Evolutionary conservation across 2,888 invertebrate species (phyloP).

Genomic region (Hirtodrosophila duncani): DNA sequence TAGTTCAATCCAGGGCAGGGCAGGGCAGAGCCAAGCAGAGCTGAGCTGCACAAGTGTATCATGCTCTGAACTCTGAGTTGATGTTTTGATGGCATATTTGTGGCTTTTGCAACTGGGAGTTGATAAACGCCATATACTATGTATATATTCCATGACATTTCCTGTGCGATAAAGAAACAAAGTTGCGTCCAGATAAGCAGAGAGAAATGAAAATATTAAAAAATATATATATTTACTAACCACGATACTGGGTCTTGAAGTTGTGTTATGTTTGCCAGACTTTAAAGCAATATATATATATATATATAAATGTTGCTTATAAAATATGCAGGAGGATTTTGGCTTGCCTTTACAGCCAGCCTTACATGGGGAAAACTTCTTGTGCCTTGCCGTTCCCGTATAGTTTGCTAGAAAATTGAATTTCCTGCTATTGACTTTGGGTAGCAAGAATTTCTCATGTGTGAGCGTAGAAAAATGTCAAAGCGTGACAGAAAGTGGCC

Average conservation of each 20-base stretch:
- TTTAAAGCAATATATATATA: too few relatives aligned
- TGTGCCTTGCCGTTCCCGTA: too few relatives aligned
- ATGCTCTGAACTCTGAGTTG: constrained; percentile 4
- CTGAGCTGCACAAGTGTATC: constrained; percentile 25
- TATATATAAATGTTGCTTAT: too few relatives aligned
- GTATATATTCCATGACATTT: constrained; percentile 43
- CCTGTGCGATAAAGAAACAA: constrained; percentile 46
- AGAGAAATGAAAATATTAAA: constrained; percentile 6
- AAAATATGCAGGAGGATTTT: too few relatives aligned
- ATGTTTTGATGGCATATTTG: constrained; percentile 6
- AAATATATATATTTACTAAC: constrained; percentile 8
- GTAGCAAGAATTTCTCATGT: constrained; percentile 15
- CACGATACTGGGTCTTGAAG: too few relatives aligned
- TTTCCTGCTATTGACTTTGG: constrained; percentile 45
- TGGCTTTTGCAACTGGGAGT: too few relatives aligned
- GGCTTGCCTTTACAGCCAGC: constrained; percentile 1
- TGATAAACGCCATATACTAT: constrained; percentile 46
- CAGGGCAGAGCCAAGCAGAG: too few relatives aligned
- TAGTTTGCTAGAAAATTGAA: constrained; percentile 50
- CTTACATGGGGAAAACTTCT: constrained; percentile 29
- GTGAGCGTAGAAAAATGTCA: constrained; percentile 12
- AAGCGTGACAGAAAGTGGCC: constrained; percentile 2
- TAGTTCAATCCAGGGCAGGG: too few relatives aligned
- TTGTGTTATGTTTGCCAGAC: too few relatives aligned
- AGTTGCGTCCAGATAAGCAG: constrained; percentile 21